A percentile compares a stretch with the other conserved stretches of the same genome.
These are phyloP conservation scores for Melanotus villosus DNA, from an alignment of 2,888 invertebrate genomes.

Conservation along the genomic window DNA sequence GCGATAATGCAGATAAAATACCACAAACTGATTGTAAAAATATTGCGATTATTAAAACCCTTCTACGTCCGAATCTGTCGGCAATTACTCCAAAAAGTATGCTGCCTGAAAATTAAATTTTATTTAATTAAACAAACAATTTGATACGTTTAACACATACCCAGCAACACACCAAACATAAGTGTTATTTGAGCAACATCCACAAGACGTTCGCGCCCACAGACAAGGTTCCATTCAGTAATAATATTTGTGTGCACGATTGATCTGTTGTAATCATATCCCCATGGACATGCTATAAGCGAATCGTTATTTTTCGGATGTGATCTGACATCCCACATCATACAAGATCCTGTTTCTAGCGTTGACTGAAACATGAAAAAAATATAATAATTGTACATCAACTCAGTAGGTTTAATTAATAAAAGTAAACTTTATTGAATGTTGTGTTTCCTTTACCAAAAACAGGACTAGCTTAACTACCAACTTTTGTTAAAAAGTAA, in stretches of 20 bases:
- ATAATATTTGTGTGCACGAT: constrained; percentile 75
- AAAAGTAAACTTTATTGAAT: too few species aligned
- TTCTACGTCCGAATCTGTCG: constrained; percentile 75
- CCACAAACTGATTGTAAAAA: constrained; percentile 71
- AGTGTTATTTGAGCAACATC: constrained; percentile 74
- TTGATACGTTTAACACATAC: constrained; percentile 57
- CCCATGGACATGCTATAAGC: constrained; percentile 57
- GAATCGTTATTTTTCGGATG: background rate
- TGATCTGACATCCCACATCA: constrained; percentile 21
- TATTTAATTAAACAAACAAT: constrained; percentile 8
- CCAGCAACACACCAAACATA: constrained; percentile 77
- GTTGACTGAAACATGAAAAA: constrained; percentile 22
- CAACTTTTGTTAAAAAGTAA: too few species aligned
- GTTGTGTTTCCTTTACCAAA: too few species aligned
- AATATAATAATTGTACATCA: too few species aligned
- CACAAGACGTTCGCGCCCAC: constrained; percentile 71
- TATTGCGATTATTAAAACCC: constrained; percentile 72
- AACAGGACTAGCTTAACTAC: too few species aligned
- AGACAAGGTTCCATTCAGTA: constrained; percentile 78
- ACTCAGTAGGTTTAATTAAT: background rate
- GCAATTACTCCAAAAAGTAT: constrained; percentile 74
- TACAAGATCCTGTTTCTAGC: constrained; percentile 23
- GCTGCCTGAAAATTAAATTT: constrained; percentile 65
- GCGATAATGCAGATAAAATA: constrained; percentile 70
- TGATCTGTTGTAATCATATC: constrained; percentile 72